Evolutionary conservation across 2,113 vertebrate genomes (phyloP).

Genomic region (Lasiurus borealis): DNA sequence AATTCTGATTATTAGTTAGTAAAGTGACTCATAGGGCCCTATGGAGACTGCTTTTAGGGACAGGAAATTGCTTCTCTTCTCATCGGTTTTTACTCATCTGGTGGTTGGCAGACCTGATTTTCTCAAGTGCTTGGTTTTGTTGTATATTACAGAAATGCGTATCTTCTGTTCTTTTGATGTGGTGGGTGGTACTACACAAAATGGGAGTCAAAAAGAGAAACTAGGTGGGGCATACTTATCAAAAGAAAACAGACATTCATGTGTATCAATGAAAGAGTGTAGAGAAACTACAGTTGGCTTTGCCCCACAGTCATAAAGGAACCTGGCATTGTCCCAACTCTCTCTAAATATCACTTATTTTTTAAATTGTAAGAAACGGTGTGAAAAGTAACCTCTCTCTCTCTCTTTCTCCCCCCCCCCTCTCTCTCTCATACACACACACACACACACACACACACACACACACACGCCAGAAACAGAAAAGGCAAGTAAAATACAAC

Average conservation of each 20-base stretch:
- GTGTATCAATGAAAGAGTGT: neutral
- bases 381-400: neutral
- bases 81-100: slow-evolving; percentile 47
- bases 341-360: neutral
- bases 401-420: too few species aligned
- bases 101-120: neutral
- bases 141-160: neutral
- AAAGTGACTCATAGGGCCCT: neutral
- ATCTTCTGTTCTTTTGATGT: neutral
- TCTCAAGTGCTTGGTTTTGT: slow-evolving; percentile 7
- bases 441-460: neutral
- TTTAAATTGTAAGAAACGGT: neutral
- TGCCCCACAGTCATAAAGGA: neutral
- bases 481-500: neutral
- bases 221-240: neutral
- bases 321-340: neutral
- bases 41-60: slow-evolving; percentile 12
- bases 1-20: slow-evolving; percentile 40
- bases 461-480: neutral
- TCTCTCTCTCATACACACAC: too few species aligned
- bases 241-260: slow-evolving; percentile 14
- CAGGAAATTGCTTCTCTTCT: slow-evolving; percentile 61
- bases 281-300: neutral
- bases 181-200: neutral
- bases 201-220: neutral